Percentiles rank a stretch among this genome's conserved stretches.
These are phyloP conservation scores for Mellilla xanthometata DNA, from an alignment of 2,888 invertebrate genomes.

Conservation along the genomic window DNA sequence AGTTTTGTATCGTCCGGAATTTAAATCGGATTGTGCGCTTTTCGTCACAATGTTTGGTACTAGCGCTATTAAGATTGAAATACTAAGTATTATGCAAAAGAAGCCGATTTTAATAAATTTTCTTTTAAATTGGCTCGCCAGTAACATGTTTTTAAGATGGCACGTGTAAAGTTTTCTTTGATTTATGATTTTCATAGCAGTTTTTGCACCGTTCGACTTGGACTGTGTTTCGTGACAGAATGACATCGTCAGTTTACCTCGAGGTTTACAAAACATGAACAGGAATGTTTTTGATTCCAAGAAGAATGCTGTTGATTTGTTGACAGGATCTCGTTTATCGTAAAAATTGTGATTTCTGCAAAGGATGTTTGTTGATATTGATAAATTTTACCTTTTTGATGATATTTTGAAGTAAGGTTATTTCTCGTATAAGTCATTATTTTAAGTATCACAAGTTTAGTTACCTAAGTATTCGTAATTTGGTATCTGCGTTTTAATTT, in stretches of 20 bases:
- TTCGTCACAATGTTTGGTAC: conserved; percentile 42
- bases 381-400: no score
- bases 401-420: no score
- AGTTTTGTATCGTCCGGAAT: conserved; percentile 43
- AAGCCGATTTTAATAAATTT: conserved; percentile 37
- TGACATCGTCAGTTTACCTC: neutral
- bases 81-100: conserved; percentile 33
- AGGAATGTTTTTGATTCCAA: conserved; percentile 1
- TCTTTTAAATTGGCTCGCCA: conserved; percentile 42
- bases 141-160: conserved; percentile 53
- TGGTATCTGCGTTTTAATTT: no score
- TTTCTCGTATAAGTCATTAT: no score
- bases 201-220: neutral
- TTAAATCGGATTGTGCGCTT: conserved; percentile 11
- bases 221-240: conserved; percentile 1
- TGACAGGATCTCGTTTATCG: conserved; percentile 5
- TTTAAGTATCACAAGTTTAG: no score
- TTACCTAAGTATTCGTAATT: no score
- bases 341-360: no score
- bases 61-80: conserved; percentile 41
- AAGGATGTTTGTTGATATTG: no score
- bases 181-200: conserved; percentile 28
- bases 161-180: conserved; percentile 35
- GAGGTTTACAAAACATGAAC: conserved; percentile 8
- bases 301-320: conserved; percentile 19